Base-by-base conservation (phyloP, 2,888 invertebrate genomes). In the Himalopsyche anomala region DNA sequence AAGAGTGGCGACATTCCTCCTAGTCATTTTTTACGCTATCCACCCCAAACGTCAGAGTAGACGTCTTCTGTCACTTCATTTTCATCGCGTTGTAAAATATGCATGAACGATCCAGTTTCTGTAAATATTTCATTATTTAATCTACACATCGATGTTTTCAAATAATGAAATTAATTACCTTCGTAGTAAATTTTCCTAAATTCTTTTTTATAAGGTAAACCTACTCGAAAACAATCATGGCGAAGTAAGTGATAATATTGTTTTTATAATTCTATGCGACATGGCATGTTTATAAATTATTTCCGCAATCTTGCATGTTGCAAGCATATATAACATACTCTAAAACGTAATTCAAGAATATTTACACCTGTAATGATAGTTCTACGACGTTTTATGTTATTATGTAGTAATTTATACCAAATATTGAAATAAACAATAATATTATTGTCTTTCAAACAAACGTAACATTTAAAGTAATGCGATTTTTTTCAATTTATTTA, bases 221-320 rank as follows among this genome's bases (percentile, higher is more conserved):
- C 11, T 45, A 45, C 54, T 45, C 74, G 4, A 36, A 38, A 81
- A 42, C 81, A 81, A 42, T 81, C 81, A 81, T 81, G 81, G 81
- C 81, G 81, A 81, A 81, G 81, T 81, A 81, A 81, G 81, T 81
- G 81, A 28, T 19, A 81, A 45, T 54, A 81, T 36, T 81, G n/a
- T 81, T 6, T 51, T 51, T 51, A 51, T 51, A 51, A 51, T 51
- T 51, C 51, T 51, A 15, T 40, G 11, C 40, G 19, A 81, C 11
- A 17, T 81, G 40, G 40, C 45, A 38, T 42, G 36, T 42, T 81
- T 40, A 40, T 81, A 5, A 81, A 15, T 15, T 81, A 38, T 40
- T 19, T 81, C 19, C 38, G 19, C 28, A 74, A 74, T 74, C 38
- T 12, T 36, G 5, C 19, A 2, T 74, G 19, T 11, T 11, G 5